Evolutionary conservation across 2,888 invertebrate genomes (phyloP).

Genomic region (Sphinx pinastri): DNA sequence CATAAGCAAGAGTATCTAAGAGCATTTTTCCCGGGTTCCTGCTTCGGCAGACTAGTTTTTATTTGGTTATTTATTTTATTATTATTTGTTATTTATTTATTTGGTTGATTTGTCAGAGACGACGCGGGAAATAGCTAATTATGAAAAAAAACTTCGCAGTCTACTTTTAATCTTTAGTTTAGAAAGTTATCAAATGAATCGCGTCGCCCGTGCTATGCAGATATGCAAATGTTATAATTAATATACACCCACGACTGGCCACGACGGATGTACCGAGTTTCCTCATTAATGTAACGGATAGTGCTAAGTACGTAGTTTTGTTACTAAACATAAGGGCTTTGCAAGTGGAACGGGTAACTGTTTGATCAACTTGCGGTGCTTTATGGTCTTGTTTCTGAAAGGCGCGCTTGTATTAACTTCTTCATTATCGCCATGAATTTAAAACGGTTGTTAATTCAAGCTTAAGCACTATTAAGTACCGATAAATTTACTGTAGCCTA

Average conservation of each 20-base stretch:
- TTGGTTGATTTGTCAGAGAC: no score
- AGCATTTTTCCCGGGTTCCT: no score
- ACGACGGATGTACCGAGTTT: constrained; percentile 26
- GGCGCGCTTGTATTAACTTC: neutral
- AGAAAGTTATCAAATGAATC: constrained; percentile 9
- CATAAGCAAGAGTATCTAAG: no score
- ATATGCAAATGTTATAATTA: constrained; percentile 22
- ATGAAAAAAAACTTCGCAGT: no score
- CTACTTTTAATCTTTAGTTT: neutral
- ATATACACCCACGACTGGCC: constrained; percentile 23
- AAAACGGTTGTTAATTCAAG: no score
- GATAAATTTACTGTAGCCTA: neutral
- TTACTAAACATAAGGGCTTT: constrained; percentile 15
- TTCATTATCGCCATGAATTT: neutral
- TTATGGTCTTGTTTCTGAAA: neutral
- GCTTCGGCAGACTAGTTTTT: no score
- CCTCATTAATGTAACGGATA: constrained; percentile 27
- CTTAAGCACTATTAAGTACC: no score
- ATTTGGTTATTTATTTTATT: no score
- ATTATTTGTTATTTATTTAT: no score
- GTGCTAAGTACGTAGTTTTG: neutral
- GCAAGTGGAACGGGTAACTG: constrained; percentile 9
- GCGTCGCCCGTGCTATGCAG: neutral
- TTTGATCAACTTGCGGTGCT: neutral
- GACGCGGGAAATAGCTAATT: no score